Evolutionary conservation across 2,888 invertebrate species (phyloP).

Genomic region (Diabrotica balteata): DNA sequence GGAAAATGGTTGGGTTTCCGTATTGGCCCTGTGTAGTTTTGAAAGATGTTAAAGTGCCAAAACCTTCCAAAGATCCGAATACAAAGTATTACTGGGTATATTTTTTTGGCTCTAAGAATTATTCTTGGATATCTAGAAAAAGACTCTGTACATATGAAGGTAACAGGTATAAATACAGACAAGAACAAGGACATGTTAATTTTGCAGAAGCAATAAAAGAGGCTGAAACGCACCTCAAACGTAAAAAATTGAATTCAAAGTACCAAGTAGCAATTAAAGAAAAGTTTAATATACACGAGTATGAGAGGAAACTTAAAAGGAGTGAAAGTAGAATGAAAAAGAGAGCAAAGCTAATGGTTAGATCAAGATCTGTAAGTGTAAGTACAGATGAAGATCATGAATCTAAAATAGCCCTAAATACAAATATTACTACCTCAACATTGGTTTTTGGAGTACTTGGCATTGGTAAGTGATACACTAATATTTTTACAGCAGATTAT

Average conservation of each 20-base stretch:
- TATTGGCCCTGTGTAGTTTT: conserved; percentile 44
- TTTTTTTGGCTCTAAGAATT: conserved; percentile 43
- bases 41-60: conserved; percentile 30
- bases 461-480: conserved; percentile 6
- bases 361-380: no score
- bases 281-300: conserved; percentile 3
- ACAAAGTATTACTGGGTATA: conserved; percentile 35
- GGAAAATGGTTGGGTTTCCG: conserved; percentile 37
- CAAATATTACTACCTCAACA: conserved; percentile 13
- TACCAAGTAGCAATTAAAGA: conserved; percentile 19
- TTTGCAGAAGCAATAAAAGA: conserved; percentile 35
- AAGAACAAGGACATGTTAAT: conserved; percentile 25
- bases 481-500: neutral
- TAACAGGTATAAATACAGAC: conserved; percentile 35
- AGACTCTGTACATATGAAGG: conserved; percentile 38
- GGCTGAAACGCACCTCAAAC: conserved; percentile 24
- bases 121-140: conserved; percentile 41
- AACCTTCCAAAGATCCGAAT: conserved; percentile 19
- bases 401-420: conserved; percentile 11
- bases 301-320: conserved; percentile 14
- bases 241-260: conserved; percentile 25
- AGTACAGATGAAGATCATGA: neutral
- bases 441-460: conserved; percentile 24
- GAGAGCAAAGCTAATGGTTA: neutral
- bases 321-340: conserved; percentile 5